Percentiles rank a stretch among this genome's conserved stretches.
Evolutionary conservation across 2,113 vertebrate species (phyloP).

Genomic region (Grammomys surdaster): DNA sequence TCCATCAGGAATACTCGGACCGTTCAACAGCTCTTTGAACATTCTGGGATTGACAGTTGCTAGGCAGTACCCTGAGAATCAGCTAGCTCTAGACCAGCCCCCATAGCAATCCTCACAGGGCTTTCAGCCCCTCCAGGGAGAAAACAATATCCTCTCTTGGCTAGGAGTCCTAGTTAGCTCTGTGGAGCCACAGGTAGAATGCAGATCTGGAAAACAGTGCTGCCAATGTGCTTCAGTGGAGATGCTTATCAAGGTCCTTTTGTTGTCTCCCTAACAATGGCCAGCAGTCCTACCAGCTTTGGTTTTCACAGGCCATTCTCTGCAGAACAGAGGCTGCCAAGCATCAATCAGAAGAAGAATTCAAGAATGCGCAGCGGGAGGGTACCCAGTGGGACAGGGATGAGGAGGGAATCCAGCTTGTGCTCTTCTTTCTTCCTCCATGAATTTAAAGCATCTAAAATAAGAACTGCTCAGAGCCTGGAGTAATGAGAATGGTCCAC

Average conservation of each 20-base stretch:
- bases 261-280: slow-evolving; percentile 81
- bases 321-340: slow-evolving; percentile 33
- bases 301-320: slow-evolving; percentile 64
- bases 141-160: slow-evolving; percentile 73
- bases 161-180: slow-evolving; percentile 37
- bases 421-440: background rate
- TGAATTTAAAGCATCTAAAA: background rate
- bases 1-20: slow-evolving; percentile 25
- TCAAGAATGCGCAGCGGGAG: background rate
- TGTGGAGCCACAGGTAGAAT: slow-evolving; percentile 76
- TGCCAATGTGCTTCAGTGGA: slow-evolving; percentile 65
- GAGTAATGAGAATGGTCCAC: background rate
- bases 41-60: slow-evolving; percentile 16
- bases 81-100: slow-evolving; percentile 16
- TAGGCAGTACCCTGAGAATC: slow-evolving; percentile 43
- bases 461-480: background rate
- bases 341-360: slow-evolving; percentile 41
- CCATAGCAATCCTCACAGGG: background rate
- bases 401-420: background rate
- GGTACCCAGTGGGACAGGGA: background rate
- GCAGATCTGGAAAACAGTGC: slow-evolving; percentile 75
- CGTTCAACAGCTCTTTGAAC: slow-evolving; percentile 22
- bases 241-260: slow-evolving; percentile 84
- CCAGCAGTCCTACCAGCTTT: slow-evolving; percentile 60
- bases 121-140: background rate